Evolutionary conservation across 1,140 invertebrate species (phyloP), one percentile per base, ranked within the genome.

Genomic region (Macrobrachium rosenbergii): DNA sequence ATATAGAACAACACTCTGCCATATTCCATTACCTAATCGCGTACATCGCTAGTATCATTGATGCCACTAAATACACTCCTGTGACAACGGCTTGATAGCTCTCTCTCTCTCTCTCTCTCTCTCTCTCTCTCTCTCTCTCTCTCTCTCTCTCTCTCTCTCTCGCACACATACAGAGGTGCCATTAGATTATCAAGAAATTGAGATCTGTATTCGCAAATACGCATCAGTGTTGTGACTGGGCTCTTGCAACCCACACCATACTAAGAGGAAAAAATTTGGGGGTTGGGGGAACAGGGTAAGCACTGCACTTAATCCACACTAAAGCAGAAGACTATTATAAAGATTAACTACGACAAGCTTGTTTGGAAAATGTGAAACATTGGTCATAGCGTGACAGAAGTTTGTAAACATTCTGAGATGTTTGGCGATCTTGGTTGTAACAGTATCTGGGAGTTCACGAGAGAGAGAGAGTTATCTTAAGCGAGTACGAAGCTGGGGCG

Each of bases 1-100:
- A 37, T 37, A 37, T 3, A 37, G 28, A 37, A 37, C 28, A n/a
- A n/a, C n/a, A n/a, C n/a, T n/a, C n/a, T n/a, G n/a, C n/a, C n/a
- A 37, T 73, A 73, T 43, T 73, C 28, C 69, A 37, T n/a, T n/a
- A n/a, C n/a, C n/a, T n/a, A n/a, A n/a, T n/a, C n/a, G n/a, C n/a
- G n/a, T n/a, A n/a, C n/a, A n/a, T n/a, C n/a, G 43, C 69, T 73
- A 73, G 12, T 73, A 73, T 43, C 43, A 73, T n/a, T 73, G 43
- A 23, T 73, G 43, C 69, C 43, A 73, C 69, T 73, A 73, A 23
- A 37, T 37, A 23, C 43, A 73, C 69, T 73, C 28, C 19, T 23
- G 43, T 43, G 28, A 73, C 69, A 37, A 73, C 67, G 21, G 37
- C 67, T 72, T 6, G 21, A 21, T 5, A 21, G n/a, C 64, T 67